phyloP scores from a whole-genome alignment of 2,888 invertebrate species.

The Tetheella fluctuosa region DNA sequence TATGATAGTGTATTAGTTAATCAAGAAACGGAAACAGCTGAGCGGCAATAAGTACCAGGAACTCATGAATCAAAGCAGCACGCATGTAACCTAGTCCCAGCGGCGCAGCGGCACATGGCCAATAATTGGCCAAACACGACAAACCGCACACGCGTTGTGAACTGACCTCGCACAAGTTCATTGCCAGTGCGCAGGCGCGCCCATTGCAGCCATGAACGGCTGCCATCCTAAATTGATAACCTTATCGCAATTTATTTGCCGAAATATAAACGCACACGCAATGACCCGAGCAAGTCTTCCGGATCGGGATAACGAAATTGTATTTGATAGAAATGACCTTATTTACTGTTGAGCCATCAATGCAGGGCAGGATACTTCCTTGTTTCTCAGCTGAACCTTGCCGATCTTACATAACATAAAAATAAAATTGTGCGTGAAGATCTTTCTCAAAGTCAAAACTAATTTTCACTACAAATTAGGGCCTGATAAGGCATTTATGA shows the following conservation, averaged over 20 bases:
- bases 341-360: not conserved
- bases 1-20: not conserved
- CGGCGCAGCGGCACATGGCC: not conserved
- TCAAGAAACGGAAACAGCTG: conserved; percentile 4
- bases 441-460: not conserved
- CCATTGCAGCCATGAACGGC: conserved; percentile 10
- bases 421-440: not conserved
- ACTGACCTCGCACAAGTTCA: conserved; percentile 64
- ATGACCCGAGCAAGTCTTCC: conserved; percentile 2
- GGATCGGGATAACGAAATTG: not conserved
- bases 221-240: conserved; percentile 11
- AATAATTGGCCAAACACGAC: conserved; percentile 13
- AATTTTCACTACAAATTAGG: too few species aligned
- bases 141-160: conserved; percentile 22
- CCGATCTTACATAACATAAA: not conserved
- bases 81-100: not conserved
- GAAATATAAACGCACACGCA: conserved; percentile 8
- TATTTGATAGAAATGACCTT: conserved; percentile 5
- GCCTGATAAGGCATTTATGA: too few species aligned
- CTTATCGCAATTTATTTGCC: conserved; percentile 5
- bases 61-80: not conserved
- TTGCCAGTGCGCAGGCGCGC: conserved; percentile 36
- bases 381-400: not conserved
- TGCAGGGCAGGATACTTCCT: conserved; percentile 7
- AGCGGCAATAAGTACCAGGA: not conserved